Evolutionary conservation across 2,797 vertebrate genomes (phyloP), one percentile per base, ranked within the genome.

Genomic region (Phalanger gymnotis): DNA sequence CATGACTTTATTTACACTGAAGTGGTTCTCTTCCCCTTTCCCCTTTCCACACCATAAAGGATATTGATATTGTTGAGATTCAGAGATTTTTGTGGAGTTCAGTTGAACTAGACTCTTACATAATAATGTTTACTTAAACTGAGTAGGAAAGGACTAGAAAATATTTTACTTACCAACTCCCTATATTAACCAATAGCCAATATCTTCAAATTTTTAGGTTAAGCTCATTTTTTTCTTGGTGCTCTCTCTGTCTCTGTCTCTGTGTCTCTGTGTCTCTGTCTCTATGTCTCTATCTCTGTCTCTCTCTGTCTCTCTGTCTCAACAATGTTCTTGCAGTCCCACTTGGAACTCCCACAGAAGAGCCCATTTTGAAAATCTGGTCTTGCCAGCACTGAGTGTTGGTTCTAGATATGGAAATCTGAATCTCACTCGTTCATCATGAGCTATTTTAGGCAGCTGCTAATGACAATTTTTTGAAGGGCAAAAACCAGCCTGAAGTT

Each of bases 401-500:
- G 34, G 40, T 31, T 27, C 95, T 95, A 89, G 11, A 53, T 96
- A 92, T 92, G 52, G 53, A 89, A 54, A 96, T 91, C 95, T 96
- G 93, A 53, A 73, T 57, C 30, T 13, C 19, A 81, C 94, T 66
- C 95, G 25, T 97, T 97, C 66, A 54, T 91, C 0, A 22, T 40
- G 52, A 11, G 91, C 19, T 90, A 1, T 96, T 27, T 93, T 19
- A 28, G 97, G 66, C 51, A 91, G 27, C 93, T 95, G 93, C 90
- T 96, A 98, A 92, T 51, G 61, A 2, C 90, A 95, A 27, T 97
- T 81, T 96, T 90, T 51, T 94, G 81, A 96, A 93, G 94, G 66
- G 53, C 89, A 95, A 96, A 98, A 95, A 55, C 40, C 52, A 95
- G 89, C 91, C 92, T 95, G 96, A 53, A 92, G 4, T 87, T 3